Percentiles rank a stretch among this genome's conserved stretches.
These are phyloP conservation scores for Ganaspis sp. DNA, from an alignment of 1,140 invertebrate species.

Conservation along the genomic window DNA sequence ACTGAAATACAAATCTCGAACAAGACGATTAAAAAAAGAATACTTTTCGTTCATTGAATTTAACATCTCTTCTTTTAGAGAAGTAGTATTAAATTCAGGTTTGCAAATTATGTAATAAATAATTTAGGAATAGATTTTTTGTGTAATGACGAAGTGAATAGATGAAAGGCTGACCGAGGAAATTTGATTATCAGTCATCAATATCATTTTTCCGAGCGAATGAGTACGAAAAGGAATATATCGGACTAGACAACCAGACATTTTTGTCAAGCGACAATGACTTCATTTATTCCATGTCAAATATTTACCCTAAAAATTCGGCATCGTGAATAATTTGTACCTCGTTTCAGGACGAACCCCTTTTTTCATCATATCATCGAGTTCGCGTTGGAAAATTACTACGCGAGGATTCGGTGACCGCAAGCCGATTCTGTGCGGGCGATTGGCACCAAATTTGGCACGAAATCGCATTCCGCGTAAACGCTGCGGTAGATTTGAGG, in stretches of 20 bases:
- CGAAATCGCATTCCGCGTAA: conserved; percentile 53
- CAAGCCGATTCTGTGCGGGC: conserved; percentile 46
- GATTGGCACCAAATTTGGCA: conserved; percentile 60
- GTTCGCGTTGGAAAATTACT: conserved; percentile 53
- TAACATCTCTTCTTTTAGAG: too few species aligned
- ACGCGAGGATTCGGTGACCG: conserved; percentile 38
- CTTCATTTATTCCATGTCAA: conserved; percentile 26
- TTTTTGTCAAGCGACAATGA: conserved; percentile 29
- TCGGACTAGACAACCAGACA: conserved; percentile 6
- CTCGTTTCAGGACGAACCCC: background rate
- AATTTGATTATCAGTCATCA: conserved; percentile 23
- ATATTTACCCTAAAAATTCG: conserved; percentile 28
- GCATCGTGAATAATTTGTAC: conserved; percentile 9
- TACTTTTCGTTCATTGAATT: too few species aligned
- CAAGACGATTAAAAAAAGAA: too few species aligned
- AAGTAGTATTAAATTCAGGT: too few species aligned
- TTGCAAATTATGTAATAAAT: too few species aligned
- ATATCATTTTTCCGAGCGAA: conserved; percentile 25
- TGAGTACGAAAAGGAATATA: conserved; percentile 17
- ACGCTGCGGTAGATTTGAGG: conserved; percentile 37
- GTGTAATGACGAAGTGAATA: too few species aligned
- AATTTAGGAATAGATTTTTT: too few species aligned
- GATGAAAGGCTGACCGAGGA: background rate
- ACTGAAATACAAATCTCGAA: too few species aligned
- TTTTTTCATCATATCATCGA: conserved; percentile 36